Percentiles rank a stretch among this genome's conserved stretches.
Evolutionary conservation across 1,140 invertebrate species (phyloP).

Genomic region (Adoxophyes honmai): DNA sequence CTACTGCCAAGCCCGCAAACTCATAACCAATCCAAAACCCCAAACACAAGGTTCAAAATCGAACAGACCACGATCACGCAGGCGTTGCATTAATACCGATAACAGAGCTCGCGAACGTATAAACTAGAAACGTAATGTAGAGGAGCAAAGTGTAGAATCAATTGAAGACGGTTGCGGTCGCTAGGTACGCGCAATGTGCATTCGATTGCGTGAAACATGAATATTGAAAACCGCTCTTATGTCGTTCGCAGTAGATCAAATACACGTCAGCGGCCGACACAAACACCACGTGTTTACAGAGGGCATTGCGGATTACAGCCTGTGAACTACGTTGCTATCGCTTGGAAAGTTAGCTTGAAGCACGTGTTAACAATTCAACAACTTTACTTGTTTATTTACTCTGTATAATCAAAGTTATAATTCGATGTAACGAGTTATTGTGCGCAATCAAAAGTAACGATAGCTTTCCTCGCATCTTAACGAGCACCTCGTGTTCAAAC

Average conservation of each 20-base stretch:
- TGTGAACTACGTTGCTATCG: constrained; percentile 27
- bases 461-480: constrained; percentile 31
- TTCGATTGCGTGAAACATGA: constrained; percentile 51
- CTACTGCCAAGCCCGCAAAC: constrained; percentile 24
- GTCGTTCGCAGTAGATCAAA: constrained; percentile 49
- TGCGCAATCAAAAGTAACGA: constrained; percentile 10
- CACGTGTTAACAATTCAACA: constrained; percentile 46
- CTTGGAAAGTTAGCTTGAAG: constrained; percentile 33
- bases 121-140: constrained; percentile 40
- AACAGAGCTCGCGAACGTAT: constrained; percentile 22
- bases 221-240: constrained; percentile 71
- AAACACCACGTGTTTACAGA: constrained; percentile 67
- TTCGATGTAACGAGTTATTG: background rate
- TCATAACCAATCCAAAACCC: constrained; percentile 9
- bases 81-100: constrained; percentile 41
- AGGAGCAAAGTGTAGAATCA: constrained; percentile 54
- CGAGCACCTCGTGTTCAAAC: constrained; percentile 24
- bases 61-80: constrained; percentile 16
- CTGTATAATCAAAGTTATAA: no score
- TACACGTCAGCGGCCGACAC: constrained; percentile 34
- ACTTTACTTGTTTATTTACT: constrained; percentile 30
- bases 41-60: constrained; percentile 14
- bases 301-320: constrained; percentile 53
- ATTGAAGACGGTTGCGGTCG: constrained; percentile 24
- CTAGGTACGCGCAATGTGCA: constrained; percentile 52